Evolutionary conservation across 2,797 vertebrate genomes (phyloP), one percentile per base, ranked within the genome.

Genomic region (Chloroceryle inda): DNA sequence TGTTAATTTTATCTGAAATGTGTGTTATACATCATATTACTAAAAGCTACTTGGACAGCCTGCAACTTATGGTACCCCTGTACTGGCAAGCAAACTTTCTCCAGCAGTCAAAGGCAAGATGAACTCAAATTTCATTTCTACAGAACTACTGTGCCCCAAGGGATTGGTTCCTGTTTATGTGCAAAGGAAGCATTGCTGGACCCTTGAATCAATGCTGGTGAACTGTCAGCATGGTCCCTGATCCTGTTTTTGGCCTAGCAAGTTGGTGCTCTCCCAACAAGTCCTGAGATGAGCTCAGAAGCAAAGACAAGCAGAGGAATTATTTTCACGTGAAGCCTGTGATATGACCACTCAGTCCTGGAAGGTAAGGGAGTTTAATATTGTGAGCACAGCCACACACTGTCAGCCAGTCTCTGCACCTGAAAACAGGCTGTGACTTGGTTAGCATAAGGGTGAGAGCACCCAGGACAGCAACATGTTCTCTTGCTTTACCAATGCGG

Each of bases 31-130:
- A 49, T 49, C 12, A 37, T 11, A 29, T 22, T 53, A n/a, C 56
- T 47, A 35, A 56, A 45, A 84, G 29, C 79, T 68, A 10, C 4
- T 88, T 67, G 67, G 68, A 85, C 6, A 0, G 61, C 23, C 40
- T 40, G 62, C 71, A 80, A 47, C 31, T 56, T 55, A 89, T 5
- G 11, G 81, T 76, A 89, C 67, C 56, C 31, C 31, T 27, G 55
- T 47, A 75, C 61, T n/a, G 38, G 77, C 89, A 85, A 89, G 27
- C 13, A 79, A 67, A 85, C 11, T 9, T 56, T 10, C 61, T 58
- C 72, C 79, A 68, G 53, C 78, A 55, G 47, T 14, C 40, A n/a
- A 73, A 71, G 62, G 92, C 79, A 88, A 63, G 82, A 95, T 13
- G 49, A 50, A 88, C 22, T 31, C 78, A 71, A 56, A 69, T 40